Base-by-base conservation (phyloP, 2,113 vertebrate genomes). In the Larimichthys crocea region DNA sequence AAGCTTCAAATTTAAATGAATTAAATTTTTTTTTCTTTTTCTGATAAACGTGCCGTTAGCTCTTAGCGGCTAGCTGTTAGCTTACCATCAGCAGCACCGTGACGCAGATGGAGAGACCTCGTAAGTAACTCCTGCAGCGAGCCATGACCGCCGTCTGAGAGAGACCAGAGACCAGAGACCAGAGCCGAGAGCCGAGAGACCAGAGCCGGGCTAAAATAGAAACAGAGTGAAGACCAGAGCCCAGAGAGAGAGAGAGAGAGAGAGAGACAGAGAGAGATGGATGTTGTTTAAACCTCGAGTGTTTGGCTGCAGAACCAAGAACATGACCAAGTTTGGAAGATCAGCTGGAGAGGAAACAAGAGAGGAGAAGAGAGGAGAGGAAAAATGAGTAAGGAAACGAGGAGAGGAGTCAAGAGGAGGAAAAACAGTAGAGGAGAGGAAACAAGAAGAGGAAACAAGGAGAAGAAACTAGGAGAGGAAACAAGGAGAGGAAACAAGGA, bases 311-410 rank as follows among this genome's bases (percentile, higher is more conserved):
- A 71, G 84, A 75, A 79, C 31, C 68, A 70, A 92, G 92, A 94
- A 92, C 93, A 94, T 94, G 92, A 94, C 93, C 94, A 94, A 94
- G 90, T 95, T 95, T 83, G 94, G 93, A 94, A 89, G 78, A 80
- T 82, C 73, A 85, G 77, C 78, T 85, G 83, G 52, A 70, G 77
- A 68, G 60, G 12, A 73, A 50, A 56, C 52, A 19, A 26, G 59
- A 53, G 10, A 15, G 1, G 9, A 40, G 35, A 40, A 9, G 35
- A 44, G 48, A 22, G 17, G n/a, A 55, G 22, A n/a, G 24, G 24
- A 24, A 29, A 14, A 46, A 10, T 4, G 31, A 26, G 14, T 7
- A 12, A 42, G 53, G n/a, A 17, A 10, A 20, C 3, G 5, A 60
- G 26, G 5, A 3, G 10, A 61, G 8, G 17, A 35, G 3, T 10